phyloP scores from a whole-genome alignment of 2,113 vertebrate genomes.

The Syrrhaptes paradoxus region DNA sequence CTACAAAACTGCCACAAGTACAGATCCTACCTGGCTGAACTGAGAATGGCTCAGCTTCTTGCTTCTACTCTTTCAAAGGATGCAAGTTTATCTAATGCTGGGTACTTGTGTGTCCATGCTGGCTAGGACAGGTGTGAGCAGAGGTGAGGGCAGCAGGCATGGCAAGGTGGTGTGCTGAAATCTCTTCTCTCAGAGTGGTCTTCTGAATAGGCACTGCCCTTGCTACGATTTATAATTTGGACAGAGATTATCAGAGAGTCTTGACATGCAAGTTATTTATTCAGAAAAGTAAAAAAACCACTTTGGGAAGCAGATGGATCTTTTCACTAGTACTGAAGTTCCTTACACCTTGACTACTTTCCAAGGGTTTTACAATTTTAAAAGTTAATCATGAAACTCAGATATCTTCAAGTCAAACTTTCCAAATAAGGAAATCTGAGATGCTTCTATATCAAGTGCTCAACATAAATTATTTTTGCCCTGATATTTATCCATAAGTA shows the following conservation, averaged over 20 bases:
- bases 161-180: not conserved
- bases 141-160: not conserved
- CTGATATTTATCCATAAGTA: not conserved
- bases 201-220: not conserved
- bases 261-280: not conserved
- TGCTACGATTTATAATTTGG: not conserved
- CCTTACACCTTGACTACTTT: not conserved
- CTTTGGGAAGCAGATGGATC: not conserved
- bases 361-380: not conserved
- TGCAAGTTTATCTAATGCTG: not conserved
- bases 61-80: not conserved
- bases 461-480: not conserved
- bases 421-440: not conserved
- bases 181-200: not conserved
- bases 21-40: not conserved
- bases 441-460: not conserved
- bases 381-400: not conserved
- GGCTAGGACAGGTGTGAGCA: not conserved
- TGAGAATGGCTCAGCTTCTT: not conserved
- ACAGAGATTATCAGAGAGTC: not conserved
- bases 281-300: not conserved
- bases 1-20: not conserved
- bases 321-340: not conserved
- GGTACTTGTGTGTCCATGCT: not conserved
- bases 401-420: not conserved